phyloP scores from a whole-genome alignment of 1,140 invertebrate species.

The Anoplophora glabripennis region DNA sequence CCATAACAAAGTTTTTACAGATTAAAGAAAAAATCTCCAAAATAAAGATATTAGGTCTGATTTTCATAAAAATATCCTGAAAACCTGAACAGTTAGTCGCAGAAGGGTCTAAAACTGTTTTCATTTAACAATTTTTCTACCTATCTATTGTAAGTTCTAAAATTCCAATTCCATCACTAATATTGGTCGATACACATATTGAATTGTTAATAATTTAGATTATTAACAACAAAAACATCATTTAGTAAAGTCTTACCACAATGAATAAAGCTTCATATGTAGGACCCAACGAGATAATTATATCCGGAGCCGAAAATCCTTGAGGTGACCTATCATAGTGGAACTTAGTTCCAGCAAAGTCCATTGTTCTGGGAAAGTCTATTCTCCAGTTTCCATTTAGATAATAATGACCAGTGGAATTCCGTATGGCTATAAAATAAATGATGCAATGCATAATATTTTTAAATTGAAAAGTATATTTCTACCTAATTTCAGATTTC shows the following conservation, averaged over 20 bases:
- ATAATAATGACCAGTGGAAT: conserved; percentile 79
- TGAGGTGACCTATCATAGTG: conserved; percentile 80
- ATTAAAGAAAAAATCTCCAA: no score
- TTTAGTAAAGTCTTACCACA: conserved; percentile 60
- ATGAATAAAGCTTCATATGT: conserved; percentile 84
- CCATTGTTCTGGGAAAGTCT: conserved; percentile 76
- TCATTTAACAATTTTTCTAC: no score
- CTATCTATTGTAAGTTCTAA: no score
- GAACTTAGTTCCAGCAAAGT: conserved; percentile 80
- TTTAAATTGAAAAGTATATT: background rate
- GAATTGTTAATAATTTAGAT: no score
- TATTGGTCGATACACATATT: no score
- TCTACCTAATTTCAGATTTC: background rate
- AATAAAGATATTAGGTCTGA: no score
- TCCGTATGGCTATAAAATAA: conserved; percentile 65
- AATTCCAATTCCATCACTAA: no score
- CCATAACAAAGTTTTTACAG: no score
- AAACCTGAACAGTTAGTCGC: no score
- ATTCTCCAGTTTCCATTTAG: conserved; percentile 93
- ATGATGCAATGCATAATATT: conserved; percentile 2
- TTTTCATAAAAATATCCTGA: no score
- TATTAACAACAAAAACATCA: no score
- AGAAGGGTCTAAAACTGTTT: no score
- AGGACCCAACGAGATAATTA: conserved; percentile 77
- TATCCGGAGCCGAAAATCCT: conserved; percentile 79